These are phyloP conservation scores for Scaptomyza tumidula DNA, from an alignment of 2,888 invertebrate genomes.

Conservation along the genomic window DNA sequence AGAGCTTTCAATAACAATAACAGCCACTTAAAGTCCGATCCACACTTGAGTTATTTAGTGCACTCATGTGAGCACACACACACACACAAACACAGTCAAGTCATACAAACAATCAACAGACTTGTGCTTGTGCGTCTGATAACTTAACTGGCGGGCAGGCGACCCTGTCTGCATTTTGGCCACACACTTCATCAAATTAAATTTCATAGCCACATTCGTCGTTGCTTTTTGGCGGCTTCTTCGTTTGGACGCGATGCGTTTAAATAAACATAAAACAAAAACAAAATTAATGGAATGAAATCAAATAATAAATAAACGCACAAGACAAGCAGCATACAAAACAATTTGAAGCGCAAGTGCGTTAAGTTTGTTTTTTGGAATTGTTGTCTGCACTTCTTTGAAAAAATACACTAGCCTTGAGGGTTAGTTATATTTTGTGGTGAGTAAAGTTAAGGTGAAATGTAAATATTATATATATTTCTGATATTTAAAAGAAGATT, in stretches of 20 bases:
- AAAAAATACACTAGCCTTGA: slow-evolving; percentile 3
- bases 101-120: slow-evolving; percentile 6
- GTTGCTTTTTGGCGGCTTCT: slow-evolving; percentile 39
- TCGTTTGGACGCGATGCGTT: slow-evolving; percentile 41
- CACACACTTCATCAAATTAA: slow-evolving; percentile 46
- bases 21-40: slow-evolving; percentile 50
- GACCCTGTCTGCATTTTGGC: slow-evolving; percentile 52
- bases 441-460: too few species aligned
- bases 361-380: slow-evolving; percentile 15
- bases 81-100: slow-evolving; percentile 6
- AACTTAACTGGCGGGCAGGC: slow-evolving; percentile 18
- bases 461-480: too few species aligned
- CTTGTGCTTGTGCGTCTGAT: slow-evolving; percentile 30
- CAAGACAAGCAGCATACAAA: slow-evolving; percentile 38
- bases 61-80: slow-evolving; percentile 37
- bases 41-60: slow-evolving; percentile 42
- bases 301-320: slow-evolving; percentile 23
- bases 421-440: not conserved
- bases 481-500: too few species aligned
- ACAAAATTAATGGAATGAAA: slow-evolving; percentile 13
- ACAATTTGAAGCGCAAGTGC: slow-evolving; percentile 36
- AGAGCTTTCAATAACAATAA: slow-evolving; percentile 32
- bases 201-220: slow-evolving; percentile 54
- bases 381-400: slow-evolving; percentile 14
- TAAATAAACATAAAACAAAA: slow-evolving; percentile 40